Evolutionary conservation across 2,888 invertebrate genomes (phyloP), one percentile per base, ranked within the genome.

Genomic region (Drosophila hawaiiensis): DNA sequence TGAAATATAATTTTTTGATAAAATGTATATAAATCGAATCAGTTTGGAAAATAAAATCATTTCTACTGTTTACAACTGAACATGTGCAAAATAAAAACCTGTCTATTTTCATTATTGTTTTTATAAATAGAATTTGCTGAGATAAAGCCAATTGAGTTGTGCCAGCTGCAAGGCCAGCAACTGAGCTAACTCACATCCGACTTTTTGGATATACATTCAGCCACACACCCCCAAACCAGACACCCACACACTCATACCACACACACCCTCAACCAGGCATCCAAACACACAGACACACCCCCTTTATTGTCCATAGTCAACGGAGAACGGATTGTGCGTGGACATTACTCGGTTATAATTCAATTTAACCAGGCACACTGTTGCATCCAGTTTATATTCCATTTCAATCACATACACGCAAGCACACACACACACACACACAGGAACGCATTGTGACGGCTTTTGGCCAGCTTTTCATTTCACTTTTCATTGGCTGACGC

Each of bases 331-430:
- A 47, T 68, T 60, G 52, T 69, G 77, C 70, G 66, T 74, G 69
- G 69, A 67, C 67, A 67, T 84, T 47, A 87, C 87, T 89, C 82
- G 84, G 84, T 84, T 84, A 84, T 76, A 80, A 71, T 73, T 87
- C 77, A 75, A 77, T 79, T 82, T 82, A 76, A 55, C 56, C 70
- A 59, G 56, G 39, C 54, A 28, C 69, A 66, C 58, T 31, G 39
- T 49, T 68, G 33, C 47, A 53, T 22, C 41, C 54, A 49, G 12
- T 41, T 35, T 28, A 49, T 19, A 16, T 16, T 22, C 22, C 53
- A 35, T 33, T 71, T 52, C 47, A 58, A 68, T 55, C 28, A 29
- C 28, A 52, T 25, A 41, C 56, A 41, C 49, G 61, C 25, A 47
- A 39, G 47, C 50, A 28, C 22, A 52, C 37, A 37, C 33, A 29